Evolutionary conservation across 1,140 invertebrate genomes (phyloP).

Genomic region (Trissolcus basalis): DNA sequence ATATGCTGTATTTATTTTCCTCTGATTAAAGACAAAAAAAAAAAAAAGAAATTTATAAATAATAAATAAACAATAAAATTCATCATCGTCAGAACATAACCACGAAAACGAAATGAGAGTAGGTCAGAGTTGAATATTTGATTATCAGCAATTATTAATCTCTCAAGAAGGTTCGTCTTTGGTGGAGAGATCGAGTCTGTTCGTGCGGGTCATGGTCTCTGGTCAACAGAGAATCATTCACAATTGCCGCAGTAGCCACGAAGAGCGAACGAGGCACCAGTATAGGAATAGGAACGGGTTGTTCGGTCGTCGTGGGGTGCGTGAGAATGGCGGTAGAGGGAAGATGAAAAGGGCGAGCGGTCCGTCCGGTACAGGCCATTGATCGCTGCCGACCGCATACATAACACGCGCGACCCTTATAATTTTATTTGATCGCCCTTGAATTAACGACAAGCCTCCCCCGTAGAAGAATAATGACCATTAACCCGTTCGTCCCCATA

Average conservation of each 20-base stretch:
- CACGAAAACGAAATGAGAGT: too few species aligned
- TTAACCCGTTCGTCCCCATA: slow-evolving; percentile 48
- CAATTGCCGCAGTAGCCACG: slow-evolving; percentile 63
- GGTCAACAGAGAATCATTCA: slow-evolving; percentile 67
- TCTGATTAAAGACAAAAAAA: too few species aligned
- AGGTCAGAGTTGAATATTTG: too few species aligned
- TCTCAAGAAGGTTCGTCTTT: too few species aligned
- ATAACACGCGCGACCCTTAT: slow-evolving; percentile 53
- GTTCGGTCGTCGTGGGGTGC: slow-evolving; percentile 45
- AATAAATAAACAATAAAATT: too few species aligned
- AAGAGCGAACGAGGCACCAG: slow-evolving; percentile 36
- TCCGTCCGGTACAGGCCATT: slow-evolving; percentile 56
- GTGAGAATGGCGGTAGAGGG: slow-evolving; percentile 50
- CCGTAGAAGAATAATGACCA: slow-evolving; percentile 54
- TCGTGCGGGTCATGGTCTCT: slow-evolving; percentile 40
- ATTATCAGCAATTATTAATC: too few species aligned
- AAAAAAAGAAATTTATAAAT: too few species aligned
- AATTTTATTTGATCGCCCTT: slow-evolving; percentile 63
- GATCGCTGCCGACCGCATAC: slow-evolving; percentile 53
- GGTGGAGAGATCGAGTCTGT: too few species aligned
- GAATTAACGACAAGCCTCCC: slow-evolving; percentile 57
- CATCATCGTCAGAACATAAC: too few species aligned
- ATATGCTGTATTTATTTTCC: too few species aligned
- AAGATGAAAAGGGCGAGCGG: slow-evolving; percentile 47
- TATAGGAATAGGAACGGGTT: slow-evolving; percentile 27